phyloP scores from a whole-genome alignment of 2,113 vertebrate genomes.

The Mola mola region DNA sequence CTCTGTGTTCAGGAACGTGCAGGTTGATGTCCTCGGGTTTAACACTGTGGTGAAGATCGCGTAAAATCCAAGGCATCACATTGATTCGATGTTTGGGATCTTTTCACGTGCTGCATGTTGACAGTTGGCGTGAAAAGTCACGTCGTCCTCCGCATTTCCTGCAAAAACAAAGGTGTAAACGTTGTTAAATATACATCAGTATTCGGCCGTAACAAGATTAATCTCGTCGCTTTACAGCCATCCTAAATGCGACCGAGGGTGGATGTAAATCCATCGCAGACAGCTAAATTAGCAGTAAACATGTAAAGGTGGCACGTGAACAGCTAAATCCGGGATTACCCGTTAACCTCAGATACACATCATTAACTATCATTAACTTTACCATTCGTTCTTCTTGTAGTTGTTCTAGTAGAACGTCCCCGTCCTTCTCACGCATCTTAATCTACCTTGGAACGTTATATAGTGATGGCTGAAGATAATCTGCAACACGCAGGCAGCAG shows the following conservation, averaged over 20 bases:
- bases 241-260: no score
- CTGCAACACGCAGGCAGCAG: neutral
- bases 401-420: no score
- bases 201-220: no score
- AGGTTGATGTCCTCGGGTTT: conserved; percentile 8
- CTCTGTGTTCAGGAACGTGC: conserved; percentile 4
- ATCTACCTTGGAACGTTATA: conserved; percentile 5
- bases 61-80: neutral
- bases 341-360: conserved; percentile 44
- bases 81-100: neutral
- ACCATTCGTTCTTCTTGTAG: no score
- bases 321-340: conserved; percentile 66
- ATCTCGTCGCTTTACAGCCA: no score
- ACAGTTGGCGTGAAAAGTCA: conserved; percentile 17
- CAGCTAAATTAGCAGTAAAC: no score
- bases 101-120: conserved; percentile 16
- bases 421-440: neutral
- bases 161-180: neutral
- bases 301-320: no score
- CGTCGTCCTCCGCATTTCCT: conserved; percentile 22
- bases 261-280: no score
- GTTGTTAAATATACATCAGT: no score
- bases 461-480: neutral
- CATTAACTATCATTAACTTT: no score
- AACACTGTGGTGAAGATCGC: neutral